A percentile compares a stretch with the other conserved stretches of the same genome.
phyloP scores from a whole-genome alignment of 1,140 invertebrate species.

The Antheraea pernyi region DNA sequence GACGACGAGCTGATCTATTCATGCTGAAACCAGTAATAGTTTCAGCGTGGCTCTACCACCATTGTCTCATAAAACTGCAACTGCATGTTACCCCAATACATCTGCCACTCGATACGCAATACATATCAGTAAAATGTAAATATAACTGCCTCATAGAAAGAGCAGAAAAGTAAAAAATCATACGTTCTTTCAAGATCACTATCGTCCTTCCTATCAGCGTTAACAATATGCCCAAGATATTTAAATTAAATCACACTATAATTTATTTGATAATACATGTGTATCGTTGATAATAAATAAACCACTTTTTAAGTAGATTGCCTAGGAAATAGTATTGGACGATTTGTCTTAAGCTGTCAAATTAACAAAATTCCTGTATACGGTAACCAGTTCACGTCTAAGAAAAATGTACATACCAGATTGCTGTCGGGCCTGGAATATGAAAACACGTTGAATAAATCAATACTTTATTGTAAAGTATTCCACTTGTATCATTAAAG shows the following conservation, averaged over 20 bases:
- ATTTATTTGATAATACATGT: background rate
- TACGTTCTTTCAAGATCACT: background rate
- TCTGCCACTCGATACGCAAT: conserved; percentile 27
- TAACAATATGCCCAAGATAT: too few species aligned
- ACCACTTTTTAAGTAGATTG: background rate
- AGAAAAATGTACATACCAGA: conserved; percentile 35
- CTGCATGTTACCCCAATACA: conserved; percentile 54
- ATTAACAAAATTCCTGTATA: background rate
- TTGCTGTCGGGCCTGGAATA: conserved; percentile 27
- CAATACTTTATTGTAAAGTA: conserved; percentile 47
- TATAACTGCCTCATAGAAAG: too few species aligned
- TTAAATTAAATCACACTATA: background rate
- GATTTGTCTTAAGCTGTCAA: background rate
- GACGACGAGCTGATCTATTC: too few species aligned
- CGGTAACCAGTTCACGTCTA: conserved; percentile 1
- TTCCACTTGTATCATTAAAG: conserved; percentile 43
- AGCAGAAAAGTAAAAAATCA: too few species aligned
- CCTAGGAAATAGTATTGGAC: background rate
- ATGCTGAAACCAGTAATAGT: too few species aligned
- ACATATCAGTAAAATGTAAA: too few species aligned
- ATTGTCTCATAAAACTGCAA: conserved; percentile 34
- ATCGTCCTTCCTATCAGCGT: too few species aligned
- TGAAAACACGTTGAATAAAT: conserved; percentile 52
- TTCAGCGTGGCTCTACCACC: too few species aligned
- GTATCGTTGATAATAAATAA: background rate